Percentiles rank a stretch among this genome's conserved stretches.
Evolutionary conservation across 2,797 vertebrate genomes (phyloP).

Genomic region (Kryptopterus vitreolus): DNA sequence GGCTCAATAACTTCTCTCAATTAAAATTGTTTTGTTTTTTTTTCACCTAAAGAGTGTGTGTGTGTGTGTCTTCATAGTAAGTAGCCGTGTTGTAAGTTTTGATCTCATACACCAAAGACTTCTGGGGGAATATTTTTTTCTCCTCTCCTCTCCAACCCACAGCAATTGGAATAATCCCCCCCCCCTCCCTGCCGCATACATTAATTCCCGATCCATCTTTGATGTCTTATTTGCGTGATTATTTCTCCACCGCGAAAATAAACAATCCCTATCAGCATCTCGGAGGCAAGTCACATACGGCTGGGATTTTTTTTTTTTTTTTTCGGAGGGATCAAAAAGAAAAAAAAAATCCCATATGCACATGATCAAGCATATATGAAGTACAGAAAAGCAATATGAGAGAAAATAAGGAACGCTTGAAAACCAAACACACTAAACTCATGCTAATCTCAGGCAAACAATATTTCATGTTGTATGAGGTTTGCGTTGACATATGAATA

Average conservation of each 20-base stretch:
- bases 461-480: not conserved
- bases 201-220: conserved; percentile 80
- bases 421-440: not conserved
- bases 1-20: not conserved
- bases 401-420: not conserved
- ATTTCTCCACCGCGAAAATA: conserved; percentile 68
- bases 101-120: conserved; percentile 73
- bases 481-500: not conserved
- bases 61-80: conserved; percentile 38
- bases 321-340: conserved; percentile 65
- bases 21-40: not conserved
- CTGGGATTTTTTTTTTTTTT: too few relatives aligned
- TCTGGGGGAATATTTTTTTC: conserved; percentile 79
- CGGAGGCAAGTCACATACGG: conserved; percentile 60
- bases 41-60: not conserved
- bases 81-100: conserved; percentile 27
- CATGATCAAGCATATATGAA: conserved; percentile 67
- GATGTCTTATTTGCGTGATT: conserved; percentile 84
- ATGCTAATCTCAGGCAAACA: not conserved
- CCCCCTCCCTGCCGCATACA: conserved; percentile 72
- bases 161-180: conserved; percentile 76
- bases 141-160: conserved; percentile 68
- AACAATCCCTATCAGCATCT: conserved; percentile 66
- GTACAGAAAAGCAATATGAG: conserved; percentile 20
- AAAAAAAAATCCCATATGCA: conserved; percentile 64